phyloP scores from a whole-genome alignment of 2,113 vertebrate genomes.

The Steatornis caripensis region DNA sequence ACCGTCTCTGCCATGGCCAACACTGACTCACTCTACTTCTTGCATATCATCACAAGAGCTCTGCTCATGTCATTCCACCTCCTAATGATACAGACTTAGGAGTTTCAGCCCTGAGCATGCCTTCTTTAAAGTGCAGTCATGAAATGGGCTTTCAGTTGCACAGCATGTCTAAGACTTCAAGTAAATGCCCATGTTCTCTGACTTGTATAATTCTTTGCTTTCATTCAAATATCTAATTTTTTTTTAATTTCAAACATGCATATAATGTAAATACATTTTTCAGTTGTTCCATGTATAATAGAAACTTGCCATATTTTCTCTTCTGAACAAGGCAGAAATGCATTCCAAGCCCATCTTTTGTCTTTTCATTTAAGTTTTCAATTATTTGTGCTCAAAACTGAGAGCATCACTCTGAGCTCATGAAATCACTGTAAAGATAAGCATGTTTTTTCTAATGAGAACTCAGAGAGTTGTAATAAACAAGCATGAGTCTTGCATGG shows the following conservation, averaged over 20 bases:
- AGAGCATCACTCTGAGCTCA: neutral
- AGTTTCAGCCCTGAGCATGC: neutral
- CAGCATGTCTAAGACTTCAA: neutral
- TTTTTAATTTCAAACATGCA: neutral
- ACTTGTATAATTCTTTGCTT: neutral
- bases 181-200: neutral
- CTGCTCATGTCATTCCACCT: neutral
- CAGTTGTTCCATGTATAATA: neutral
- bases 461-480: neutral
- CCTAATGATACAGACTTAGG: fast-evolving
- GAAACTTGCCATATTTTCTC: neutral
- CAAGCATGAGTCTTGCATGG: neutral
- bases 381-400: neutral
- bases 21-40: neutral
- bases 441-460: neutral
- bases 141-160: neutral
- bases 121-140: neutral
- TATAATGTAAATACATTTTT: neutral
- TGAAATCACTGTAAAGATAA: neutral
- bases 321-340: neutral
- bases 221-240: neutral
- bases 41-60: fast-evolving
- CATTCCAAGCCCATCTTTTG: neutral
- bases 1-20: neutral
- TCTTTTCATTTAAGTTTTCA: neutral